phyloP scores from a whole-genome alignment of 2,888 invertebrate genomes.

The Eupithecia pulchellata region DNA sequence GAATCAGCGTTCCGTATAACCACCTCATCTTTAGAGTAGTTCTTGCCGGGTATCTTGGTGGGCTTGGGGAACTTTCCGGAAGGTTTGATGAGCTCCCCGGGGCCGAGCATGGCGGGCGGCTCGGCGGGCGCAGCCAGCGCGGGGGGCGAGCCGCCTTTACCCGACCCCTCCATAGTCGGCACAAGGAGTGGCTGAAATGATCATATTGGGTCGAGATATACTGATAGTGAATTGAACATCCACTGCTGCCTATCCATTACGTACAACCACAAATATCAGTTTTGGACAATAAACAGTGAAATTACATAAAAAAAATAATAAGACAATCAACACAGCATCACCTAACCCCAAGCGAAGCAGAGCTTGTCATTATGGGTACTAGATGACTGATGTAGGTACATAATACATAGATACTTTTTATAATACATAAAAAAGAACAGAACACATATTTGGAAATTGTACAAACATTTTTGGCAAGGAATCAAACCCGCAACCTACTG shows the following conservation, averaged over 20 bases:
- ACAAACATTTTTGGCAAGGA: no score
- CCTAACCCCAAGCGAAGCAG: no score
- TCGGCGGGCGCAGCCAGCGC: conserved; percentile 85
- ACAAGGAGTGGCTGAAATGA: conserved; percentile 72
- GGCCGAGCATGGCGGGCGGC: conserved; percentile 87
- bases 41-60: conserved; percentile 95
- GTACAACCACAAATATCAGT: neutral
- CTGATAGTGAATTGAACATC: neutral
- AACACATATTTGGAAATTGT: no score
- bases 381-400: no score
- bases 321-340: no score
- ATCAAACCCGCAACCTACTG: no score
- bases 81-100: conserved; percentile 94
- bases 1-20: conserved; percentile 97
- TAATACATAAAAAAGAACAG: no score
- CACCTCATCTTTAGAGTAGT: conserved; percentile 97
- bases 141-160: conserved; percentile 80
- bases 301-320: no score
- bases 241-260: neutral
- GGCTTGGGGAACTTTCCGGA: conserved; percentile 96
- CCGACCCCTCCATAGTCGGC: conserved; percentile 83
- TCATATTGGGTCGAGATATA: neutral
- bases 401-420: no score
- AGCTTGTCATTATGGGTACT: no score
- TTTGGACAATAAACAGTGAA: no score